phyloP scores from a whole-genome alignment of 2,797 vertebrate species.

The Eremophila alpestris region DNA sequence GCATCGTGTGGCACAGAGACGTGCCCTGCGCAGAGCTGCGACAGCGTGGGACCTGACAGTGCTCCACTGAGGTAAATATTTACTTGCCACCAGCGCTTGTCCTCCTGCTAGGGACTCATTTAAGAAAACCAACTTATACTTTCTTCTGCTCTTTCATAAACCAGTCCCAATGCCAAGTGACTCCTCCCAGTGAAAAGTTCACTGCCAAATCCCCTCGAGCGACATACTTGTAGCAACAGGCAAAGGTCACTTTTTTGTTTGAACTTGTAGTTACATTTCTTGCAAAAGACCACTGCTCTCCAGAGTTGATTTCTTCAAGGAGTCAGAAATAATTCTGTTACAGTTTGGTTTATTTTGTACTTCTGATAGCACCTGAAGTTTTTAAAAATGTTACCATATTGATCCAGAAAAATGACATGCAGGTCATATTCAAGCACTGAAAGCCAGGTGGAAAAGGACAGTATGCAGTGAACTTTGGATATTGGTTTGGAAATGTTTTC shows the following conservation, averaged over 20 bases:
- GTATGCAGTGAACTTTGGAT: not conserved
- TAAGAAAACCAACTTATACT: conserved; percentile 3
- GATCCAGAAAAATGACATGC: not conserved
- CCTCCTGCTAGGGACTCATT: not conserved
- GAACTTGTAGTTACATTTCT: conserved; percentile 40
- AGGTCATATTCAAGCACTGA: not conserved
- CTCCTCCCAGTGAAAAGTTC: conserved; percentile 39
- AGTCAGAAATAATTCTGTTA: not conserved
- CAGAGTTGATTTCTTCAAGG: not conserved
- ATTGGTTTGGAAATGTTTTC: not conserved
- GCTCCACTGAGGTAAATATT: conserved; percentile 60
- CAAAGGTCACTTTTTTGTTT: conserved; percentile 59
- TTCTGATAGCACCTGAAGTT: not conserved
- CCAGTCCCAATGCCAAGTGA: not conserved
- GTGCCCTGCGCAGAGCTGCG: not conserved
- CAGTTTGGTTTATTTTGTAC: not conserved
- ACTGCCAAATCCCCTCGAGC: conserved; percentile 42
- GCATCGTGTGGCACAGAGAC: not conserved
- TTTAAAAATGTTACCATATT: not conserved
- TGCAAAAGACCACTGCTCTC: conserved; percentile 31
- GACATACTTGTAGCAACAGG: conserved; percentile 49
- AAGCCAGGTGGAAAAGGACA: not conserved
- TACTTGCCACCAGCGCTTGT: not conserved
- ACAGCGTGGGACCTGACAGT: not conserved
- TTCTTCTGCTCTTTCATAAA: conserved; percentile 40